phyloP scores from a whole-genome alignment of 2,888 invertebrate species.

The Mechanitis mazaeus region DNA sequence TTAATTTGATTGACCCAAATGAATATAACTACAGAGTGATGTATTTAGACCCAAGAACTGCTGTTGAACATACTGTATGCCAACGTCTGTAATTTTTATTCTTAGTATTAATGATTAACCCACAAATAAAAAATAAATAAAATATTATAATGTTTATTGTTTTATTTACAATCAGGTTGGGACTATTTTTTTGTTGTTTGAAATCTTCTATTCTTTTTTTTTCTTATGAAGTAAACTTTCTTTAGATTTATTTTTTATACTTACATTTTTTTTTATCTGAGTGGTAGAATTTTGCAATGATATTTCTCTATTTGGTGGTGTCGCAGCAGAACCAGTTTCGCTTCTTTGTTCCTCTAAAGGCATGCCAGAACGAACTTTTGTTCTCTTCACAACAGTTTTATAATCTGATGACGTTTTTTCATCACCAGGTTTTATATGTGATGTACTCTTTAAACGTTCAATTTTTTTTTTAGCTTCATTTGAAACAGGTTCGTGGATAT shows the following conservation, averaged over 20 bases:
- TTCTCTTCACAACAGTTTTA: conserved; percentile 22
- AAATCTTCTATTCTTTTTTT: no score
- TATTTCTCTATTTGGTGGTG: no score
- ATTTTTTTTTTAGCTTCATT: neutral
- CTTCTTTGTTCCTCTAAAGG: neutral
- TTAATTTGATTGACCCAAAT: conserved; percentile 79
- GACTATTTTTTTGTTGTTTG: no score
- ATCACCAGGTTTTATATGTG: conserved; percentile 8
- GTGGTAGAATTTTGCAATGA: no score
- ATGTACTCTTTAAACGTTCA: conserved; percentile 13
- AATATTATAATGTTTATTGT: neutral
- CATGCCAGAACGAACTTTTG: conserved; percentile 15
- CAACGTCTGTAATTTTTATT: conserved; percentile 42
- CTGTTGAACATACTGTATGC: conserved; percentile 81
- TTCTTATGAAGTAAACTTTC: no score
- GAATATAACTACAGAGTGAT: conserved; percentile 85
- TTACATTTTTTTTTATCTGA: conserved; percentile 4
- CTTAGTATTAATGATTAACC: neutral
- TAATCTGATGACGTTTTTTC: conserved; percentile 18
- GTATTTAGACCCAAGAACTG: conserved; percentile 78
- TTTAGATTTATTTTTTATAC: neutral
- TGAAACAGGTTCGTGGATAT: conserved; percentile 1
- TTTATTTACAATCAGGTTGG: no score
- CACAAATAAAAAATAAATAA: neutral
- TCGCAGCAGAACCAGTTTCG: neutral